Base-by-base conservation (phyloP, 2,888 invertebrate genomes). In the Atethmia centrago region DNA sequence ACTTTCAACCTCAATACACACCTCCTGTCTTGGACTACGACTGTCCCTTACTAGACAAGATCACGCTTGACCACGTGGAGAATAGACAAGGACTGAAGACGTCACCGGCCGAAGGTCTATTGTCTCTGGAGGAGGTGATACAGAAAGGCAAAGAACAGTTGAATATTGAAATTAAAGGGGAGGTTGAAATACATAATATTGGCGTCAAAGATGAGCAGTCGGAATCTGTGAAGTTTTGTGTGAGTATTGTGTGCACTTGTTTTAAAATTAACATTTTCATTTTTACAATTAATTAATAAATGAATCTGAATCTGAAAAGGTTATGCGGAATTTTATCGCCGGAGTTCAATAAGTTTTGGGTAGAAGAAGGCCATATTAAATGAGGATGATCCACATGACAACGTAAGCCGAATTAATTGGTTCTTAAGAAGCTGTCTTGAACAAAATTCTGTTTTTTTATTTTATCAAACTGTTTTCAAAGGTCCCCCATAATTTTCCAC, bases 171-270 rank as follows among this genome's bases (percentile, higher is more conserved):
- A 95, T 97, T 14, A 93, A 96, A 19, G 97, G 98, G 42, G 96
- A 96, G 65, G 94, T 98, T 8, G 97, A 97, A 66, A 97, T 99
- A 21, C 95, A 97, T 87, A 98, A 98, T 80, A 97, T 98, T 71
- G 90, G 92, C 56, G 87, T 91, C 0, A 92, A 91, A 56, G 93
- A 94, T 79, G 92, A 93, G 12, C 82, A 88, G 42, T 90, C 93
- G 0, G 87, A 90, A 3, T 87, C 86, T 55, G 92, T 95, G 0
- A 88, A 90, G 68, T 92, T 93, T 83, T 95, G 94, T 90, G 96
- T 96, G 85, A 93, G 95, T 94, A 74, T 70, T 19, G 53, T 28
- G 7, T 16, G 36, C 21, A 36, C 4, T 36, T 36, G 36, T 36
- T 36, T 36, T 36, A 2, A 36, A n/a, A n/a, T n/a, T n/a, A n/a